A percentile compares a stretch with the other conserved stretches of the same genome.
Conservation (phyloP, 2,113 vertebrate genomes). For the Rostratula benghalensis region DNA sequence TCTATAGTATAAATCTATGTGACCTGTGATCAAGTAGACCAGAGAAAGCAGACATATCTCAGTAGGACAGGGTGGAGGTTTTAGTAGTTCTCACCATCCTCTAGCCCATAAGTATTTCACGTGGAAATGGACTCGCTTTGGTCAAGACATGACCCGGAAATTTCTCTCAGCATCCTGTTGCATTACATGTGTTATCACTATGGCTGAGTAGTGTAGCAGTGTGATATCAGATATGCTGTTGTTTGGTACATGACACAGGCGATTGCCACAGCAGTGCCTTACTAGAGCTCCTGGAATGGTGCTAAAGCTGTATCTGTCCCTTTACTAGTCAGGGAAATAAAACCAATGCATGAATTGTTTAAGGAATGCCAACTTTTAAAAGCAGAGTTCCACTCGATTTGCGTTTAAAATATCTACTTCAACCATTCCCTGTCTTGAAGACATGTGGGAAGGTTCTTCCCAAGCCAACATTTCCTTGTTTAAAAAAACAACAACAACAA, state of each 20-base stretch:
- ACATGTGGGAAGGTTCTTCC: not conserved
- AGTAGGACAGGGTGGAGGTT: not conserved
- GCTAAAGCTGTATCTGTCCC: not conserved
- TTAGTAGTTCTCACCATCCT: not conserved
- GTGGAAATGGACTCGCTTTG: not conserved
- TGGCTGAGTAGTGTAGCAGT: not conserved
- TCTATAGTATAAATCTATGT: not conserved
- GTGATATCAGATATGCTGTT: fast-evolving
- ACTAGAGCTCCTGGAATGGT: not conserved
- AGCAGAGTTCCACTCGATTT: not conserved
- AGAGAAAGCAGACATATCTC: not conserved
- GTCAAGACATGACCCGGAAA: not conserved
- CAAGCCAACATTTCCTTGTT: not conserved
- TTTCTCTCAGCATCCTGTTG: not conserved
- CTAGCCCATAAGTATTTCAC: not conserved
- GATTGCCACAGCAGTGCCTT: not conserved
- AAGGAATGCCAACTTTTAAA: not conserved
- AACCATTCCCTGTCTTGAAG: not conserved
- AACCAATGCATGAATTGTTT: not conserved
- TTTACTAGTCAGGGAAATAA: not conserved
- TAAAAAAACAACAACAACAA: not conserved
- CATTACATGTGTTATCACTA: not conserved
- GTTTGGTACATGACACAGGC: not conserved
- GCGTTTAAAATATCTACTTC: not conserved
- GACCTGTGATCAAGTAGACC: not conserved